Evolutionary conservation across 2,113 vertebrate genomes (phyloP).

Genomic region (Podilymbus podiceps): DNA sequence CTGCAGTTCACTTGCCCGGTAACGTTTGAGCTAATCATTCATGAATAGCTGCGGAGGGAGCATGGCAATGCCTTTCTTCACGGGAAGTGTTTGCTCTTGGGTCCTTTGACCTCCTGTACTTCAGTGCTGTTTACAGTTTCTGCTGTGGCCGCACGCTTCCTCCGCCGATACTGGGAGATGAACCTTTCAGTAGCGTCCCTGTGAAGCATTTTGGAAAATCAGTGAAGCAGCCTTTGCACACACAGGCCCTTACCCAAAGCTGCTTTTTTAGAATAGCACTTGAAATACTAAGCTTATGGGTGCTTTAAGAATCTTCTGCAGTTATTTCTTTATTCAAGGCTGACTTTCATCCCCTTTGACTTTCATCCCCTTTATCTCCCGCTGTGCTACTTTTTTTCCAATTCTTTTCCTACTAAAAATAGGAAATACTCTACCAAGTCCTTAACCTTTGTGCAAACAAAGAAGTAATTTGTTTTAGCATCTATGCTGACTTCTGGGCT

Average conservation of each 20-base stretch:
- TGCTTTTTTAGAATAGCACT: background rate
- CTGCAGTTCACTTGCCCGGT: background rate
- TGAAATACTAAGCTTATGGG: background rate
- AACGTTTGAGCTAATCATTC: background rate
- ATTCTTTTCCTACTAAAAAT: background rate
- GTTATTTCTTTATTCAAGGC: background rate
- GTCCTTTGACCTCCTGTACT: background rate
- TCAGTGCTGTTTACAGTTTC: background rate
- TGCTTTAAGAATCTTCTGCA: background rate
- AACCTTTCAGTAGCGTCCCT: background rate
- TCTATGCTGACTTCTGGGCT: constrained; percentile 3
- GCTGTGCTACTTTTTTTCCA: background rate
- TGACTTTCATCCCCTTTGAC: background rate
- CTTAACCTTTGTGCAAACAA: constrained; percentile 34
- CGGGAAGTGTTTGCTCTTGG: background rate
- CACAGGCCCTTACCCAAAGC: background rate
- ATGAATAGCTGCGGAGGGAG: background rate
- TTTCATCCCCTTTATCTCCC: background rate
- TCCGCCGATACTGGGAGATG: background rate
- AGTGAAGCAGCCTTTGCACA: background rate
- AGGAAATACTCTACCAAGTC: background rate
- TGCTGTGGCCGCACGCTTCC: background rate
- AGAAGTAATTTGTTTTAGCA: constrained; percentile 11
- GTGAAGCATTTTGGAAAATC: background rate
- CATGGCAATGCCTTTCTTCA: background rate